These are phyloP conservation scores for Sparidentex hasta DNA, from an alignment of 2,797 vertebrate species.

Conservation along the genomic window DNA sequence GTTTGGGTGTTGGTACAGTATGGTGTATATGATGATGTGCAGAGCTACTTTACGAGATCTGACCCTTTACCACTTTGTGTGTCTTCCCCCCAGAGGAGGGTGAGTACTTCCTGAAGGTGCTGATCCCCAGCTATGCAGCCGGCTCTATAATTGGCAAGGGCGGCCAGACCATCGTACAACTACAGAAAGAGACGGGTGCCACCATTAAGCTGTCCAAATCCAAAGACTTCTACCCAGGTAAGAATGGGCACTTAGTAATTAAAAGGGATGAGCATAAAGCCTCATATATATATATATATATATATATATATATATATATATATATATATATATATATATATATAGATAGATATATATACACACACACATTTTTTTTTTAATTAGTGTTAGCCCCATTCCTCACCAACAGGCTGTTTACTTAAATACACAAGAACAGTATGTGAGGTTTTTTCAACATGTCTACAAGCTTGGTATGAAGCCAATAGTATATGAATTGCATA, in stretches of 20 bases:
- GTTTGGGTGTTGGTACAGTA: slow-evolving; percentile 7
- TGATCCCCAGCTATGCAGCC: slow-evolving; percentile 97
- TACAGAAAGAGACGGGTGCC: slow-evolving; percentile 96
- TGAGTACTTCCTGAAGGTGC: slow-evolving; percentile 97
- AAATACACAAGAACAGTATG: too few relatives aligned
- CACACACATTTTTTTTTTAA: too few relatives aligned
- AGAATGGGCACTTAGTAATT: slow-evolving; percentile 58
- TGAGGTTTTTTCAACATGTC: too few relatives aligned
- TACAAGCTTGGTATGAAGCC: too few relatives aligned
- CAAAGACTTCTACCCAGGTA: slow-evolving; percentile 98
- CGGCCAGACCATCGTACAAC: slow-evolving; percentile 95
- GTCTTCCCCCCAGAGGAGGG: slow-evolving; percentile 88
- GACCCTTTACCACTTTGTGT: slow-evolving; percentile 72
- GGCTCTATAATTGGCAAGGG: slow-evolving; percentile 98
- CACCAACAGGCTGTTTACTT: too few relatives aligned
- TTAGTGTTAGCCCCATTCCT: too few relatives aligned
- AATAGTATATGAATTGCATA: too few relatives aligned
- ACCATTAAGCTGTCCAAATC: slow-evolving; percentile 98
- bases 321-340: too few relatives aligned
- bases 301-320: not conserved
- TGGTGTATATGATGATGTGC: slow-evolving; percentile 50
- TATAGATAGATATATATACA: not conserved
- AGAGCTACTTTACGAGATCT: slow-evolving; percentile 60
- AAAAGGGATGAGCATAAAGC: slow-evolving; percentile 34
- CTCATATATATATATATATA: not conserved